Evolutionary conservation across 2,888 invertebrate genomes (phyloP), one percentile per base, ranked within the genome.

Genomic region (Ganaspis brasiliensis): DNA sequence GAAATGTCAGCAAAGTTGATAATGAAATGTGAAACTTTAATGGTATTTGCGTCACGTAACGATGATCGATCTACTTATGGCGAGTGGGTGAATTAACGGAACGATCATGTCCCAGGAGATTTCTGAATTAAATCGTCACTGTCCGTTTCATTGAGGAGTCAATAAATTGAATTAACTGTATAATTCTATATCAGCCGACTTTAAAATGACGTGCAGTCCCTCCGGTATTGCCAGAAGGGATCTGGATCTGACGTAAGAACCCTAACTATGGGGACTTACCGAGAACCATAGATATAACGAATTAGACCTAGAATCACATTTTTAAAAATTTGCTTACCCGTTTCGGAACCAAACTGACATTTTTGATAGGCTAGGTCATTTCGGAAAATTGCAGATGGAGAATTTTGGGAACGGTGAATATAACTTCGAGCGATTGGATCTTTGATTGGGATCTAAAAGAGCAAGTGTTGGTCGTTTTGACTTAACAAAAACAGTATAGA

Each of bases 161-260:
- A 84, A 84, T 81, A 83, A 88, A 90, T 87, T 87, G 90, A 90
- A 90, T 90, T 89, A 89, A 85, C 87, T 87, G 87, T 87, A 87
- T 90, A 90, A 90, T 90, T 90, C 87, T 83, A 85, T 88, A 85
- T 84, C 85, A 85, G 79, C 82, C 79, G 87, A 87, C 88, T 90
- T 90, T 89, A 89, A 90, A 90, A 89, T 89, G 89, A 90, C 88
- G 87, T 86, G 89, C 87, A 86, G 87, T 88, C 90, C 87, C 90
- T 81, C 73, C 74, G 87, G 89, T 88, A 89, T 78, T 78, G 63
- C 76, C 52, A 59, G 19, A 67, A 67, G 67, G 67, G 67, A 67
- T 26, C 67, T 40, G 63, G 63, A 63, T 63, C 14, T 6, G 19
- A 63, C 24, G 24, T 21, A 45, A 59, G 59, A 59, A 59, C 59